Conservation (phyloP, 2,113 vertebrate species). For the Galemys pyrenaicus region DNA sequence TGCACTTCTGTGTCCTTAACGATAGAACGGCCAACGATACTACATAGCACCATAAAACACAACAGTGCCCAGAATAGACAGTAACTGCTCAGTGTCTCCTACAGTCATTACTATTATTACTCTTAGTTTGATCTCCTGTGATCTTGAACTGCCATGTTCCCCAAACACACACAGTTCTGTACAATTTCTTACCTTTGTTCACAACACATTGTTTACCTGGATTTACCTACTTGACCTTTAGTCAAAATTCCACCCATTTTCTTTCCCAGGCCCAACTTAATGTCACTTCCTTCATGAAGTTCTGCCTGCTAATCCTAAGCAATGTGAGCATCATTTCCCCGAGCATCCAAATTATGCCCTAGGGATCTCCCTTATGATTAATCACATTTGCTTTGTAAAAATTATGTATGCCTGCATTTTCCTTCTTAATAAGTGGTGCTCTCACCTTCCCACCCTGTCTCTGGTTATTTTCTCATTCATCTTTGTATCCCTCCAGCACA, state of each 20-base stretch:
- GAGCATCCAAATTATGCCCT: neutral
- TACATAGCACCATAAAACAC: neutral
- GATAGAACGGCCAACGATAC: neutral
- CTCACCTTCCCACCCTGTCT: neutral
- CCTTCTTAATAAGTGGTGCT: neutral
- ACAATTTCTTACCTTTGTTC: neutral
- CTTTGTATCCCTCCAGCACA: conserved; percentile 13
- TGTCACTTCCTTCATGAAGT: neutral
- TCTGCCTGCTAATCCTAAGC: neutral
- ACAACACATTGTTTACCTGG: neutral
- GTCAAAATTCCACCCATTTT: neutral
- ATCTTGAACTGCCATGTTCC: neutral
- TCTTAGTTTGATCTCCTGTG: neutral
- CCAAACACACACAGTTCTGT: neutral
- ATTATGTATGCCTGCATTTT: neutral
- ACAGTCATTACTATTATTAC: neutral
- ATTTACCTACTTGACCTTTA: neutral
- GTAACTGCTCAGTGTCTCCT: neutral
- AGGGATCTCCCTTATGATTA: neutral
- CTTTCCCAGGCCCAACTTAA: neutral
- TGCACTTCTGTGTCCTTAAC: neutral
- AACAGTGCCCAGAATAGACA: neutral
- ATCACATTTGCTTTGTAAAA: neutral
- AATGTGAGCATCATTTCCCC: neutral
- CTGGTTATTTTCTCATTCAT: conserved; percentile 26